Evolutionary conservation across 2,113 vertebrate species (phyloP), one percentile per base, ranked within the genome.

Genomic region (Zootoca vivipara): DNA sequence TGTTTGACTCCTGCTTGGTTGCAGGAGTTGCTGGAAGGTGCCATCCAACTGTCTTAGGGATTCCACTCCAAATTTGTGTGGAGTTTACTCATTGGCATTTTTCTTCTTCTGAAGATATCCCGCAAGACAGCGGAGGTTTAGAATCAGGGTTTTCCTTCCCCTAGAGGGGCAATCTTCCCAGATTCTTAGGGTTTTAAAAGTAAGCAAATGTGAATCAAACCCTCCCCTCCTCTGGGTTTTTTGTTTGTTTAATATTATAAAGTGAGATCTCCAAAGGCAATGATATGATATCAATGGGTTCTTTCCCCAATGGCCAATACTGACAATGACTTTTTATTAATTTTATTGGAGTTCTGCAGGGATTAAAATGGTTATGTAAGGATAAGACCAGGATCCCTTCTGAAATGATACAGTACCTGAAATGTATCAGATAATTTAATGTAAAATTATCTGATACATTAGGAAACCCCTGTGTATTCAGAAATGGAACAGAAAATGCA

Each of bases 251-350:
- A 30, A 16, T 9, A 3, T 73, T 52, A 22, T 26, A 10, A 70
- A 74, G 69, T 20, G 42, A 73, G n/a, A n/a, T 33, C 7, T 22
- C 42, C 46, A 85, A 15, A 74, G 46, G 18, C 16, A 28, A 28
- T 74, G 94, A 91, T 83, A 16, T 91, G 90, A 96, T 95, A 95
- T 94, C 93, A 95, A 69, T 90, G 87, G 93, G 93, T 93, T 93
- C 5, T 86, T 91, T 86, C 93, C 95, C 93, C 87, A 93, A 40
- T 92, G 91, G 90, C 93, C 94, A 94, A 94, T 94, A 95, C 94
- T 93, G 83, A 85, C 13, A 93, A 93, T 94, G 87, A 89, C 88
- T 93, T 93, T 93, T 95, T 42, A 92, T 90, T 92, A 93, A 87
- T 92, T 86, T 89, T 92, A 91, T 93, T 93, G 86, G 83, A 73